Conservation (phyloP, 2,888 invertebrate genomes). For the Graphium colonna region DNA sequence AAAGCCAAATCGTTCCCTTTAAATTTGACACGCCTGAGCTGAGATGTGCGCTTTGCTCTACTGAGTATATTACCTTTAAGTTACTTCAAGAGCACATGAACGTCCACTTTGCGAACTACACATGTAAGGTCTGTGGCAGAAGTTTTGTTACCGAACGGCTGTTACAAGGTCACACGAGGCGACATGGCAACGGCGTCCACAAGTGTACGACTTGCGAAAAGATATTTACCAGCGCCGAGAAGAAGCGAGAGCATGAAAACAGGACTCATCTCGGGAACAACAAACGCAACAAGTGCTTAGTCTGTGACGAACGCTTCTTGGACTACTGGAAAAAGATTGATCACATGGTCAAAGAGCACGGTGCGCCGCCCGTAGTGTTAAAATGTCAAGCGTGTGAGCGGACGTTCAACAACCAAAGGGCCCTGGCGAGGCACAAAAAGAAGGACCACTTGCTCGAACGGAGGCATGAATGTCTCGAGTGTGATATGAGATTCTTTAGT, state of each 20-base stretch:
- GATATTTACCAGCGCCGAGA: constrained; percentile 37
- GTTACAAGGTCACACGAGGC: constrained; percentile 37
- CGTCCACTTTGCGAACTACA: constrained; percentile 49
- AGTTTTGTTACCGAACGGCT: constrained; percentile 44
- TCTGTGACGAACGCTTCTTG: constrained; percentile 44
- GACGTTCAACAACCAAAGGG: constrained; percentile 45
- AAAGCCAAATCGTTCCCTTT: constrained; percentile 54
- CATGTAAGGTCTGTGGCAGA: constrained; percentile 47
- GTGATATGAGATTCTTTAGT: constrained; percentile 56
- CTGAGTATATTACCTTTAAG: constrained; percentile 47
- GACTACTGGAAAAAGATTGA: constrained; percentile 51
- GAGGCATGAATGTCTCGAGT: constrained; percentile 60
- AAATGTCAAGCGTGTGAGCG: constrained; percentile 54
- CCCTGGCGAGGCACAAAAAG: constrained; percentile 46
- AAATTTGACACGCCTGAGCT: constrained; percentile 49
- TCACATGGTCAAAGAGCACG: constrained; percentile 53
- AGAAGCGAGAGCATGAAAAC: constrained; percentile 34
- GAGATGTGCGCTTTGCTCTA: constrained; percentile 46
- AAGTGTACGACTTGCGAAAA: constrained; percentile 51
- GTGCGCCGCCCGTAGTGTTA: constrained; percentile 39
- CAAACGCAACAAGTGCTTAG: constrained; percentile 44
- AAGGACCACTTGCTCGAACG: constrained; percentile 61
- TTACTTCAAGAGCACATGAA: constrained; percentile 59
- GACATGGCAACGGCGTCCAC: constrained; percentile 46
- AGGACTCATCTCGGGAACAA: constrained; percentile 34